phyloP scores from a whole-genome alignment of 1,140 invertebrate species.

The Aradophagus sp. region DNA sequence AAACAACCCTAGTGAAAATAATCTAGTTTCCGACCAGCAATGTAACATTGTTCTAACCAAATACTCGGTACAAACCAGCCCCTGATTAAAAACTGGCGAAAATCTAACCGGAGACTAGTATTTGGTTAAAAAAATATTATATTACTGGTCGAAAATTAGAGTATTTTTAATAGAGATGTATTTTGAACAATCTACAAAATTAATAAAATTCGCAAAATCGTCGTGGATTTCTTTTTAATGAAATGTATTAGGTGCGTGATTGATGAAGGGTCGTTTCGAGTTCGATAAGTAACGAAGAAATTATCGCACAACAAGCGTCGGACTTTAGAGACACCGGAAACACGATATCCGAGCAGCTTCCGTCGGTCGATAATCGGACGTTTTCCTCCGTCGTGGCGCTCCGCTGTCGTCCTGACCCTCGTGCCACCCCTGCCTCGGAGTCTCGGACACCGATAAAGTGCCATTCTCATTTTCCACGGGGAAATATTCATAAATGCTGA shows the following conservation, averaged over 20 bases:
- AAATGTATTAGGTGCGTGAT: not conserved
- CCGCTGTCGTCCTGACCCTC: constrained; percentile 19
- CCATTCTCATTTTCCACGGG: constrained; percentile 10
- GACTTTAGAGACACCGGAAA: constrained; percentile 52
- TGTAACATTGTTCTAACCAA: no score
- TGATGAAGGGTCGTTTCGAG: constrained; percentile 6
- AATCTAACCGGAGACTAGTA: no score
- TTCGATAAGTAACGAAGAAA: constrained; percentile 1
- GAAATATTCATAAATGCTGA: not conserved
- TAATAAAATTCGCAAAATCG: constrained; percentile 21
- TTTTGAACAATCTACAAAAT: no score
- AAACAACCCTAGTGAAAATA: no score
- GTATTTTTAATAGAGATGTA: no score
- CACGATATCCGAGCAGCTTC: constrained; percentile 60
- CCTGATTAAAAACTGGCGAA: no score
- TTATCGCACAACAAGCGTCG: constrained; percentile 14
- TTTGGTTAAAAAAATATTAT: no score
- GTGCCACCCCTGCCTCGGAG: not conserved
- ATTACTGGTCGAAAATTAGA: no score
- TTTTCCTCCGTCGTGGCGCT: constrained; percentile 40
- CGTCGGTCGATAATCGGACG: constrained; percentile 74
- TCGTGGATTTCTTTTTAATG: no score
- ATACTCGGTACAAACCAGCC: no score
- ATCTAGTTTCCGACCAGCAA: no score
- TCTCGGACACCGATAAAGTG: constrained; percentile 5